Evolutionary conservation across 2,113 vertebrate species (phyloP).

Genomic region (Lynx canadensis): DNA sequence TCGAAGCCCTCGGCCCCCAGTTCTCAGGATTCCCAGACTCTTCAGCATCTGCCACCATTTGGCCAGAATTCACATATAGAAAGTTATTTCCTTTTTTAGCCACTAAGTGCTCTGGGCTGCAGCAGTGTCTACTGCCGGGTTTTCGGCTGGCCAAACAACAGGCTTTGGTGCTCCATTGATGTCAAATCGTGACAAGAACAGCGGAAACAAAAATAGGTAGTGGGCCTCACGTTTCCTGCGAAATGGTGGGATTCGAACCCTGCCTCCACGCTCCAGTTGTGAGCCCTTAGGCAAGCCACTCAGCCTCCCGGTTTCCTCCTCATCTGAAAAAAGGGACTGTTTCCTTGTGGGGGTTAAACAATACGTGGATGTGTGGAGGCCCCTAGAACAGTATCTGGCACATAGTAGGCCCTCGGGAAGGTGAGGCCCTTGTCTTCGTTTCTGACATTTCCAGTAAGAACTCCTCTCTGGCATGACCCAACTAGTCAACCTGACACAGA

Average conservation of each 20-base stretch:
- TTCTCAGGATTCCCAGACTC: slow-evolving; percentile 62
- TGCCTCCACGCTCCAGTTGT: not conserved
- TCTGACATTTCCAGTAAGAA: not conserved
- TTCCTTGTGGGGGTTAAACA: not conserved
- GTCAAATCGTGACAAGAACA: slow-evolving; percentile 4
- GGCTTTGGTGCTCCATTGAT: not conserved
- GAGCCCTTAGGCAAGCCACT: not conserved
- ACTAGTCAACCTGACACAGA: not conserved
- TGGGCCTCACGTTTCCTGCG: not conserved
- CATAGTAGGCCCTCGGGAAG: not conserved
- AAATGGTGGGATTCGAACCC: not conserved
- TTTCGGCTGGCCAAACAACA: not conserved
- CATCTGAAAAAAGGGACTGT: not conserved
- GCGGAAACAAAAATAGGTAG: not conserved
- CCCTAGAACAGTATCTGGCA: not conserved
- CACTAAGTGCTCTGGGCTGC: slow-evolving; percentile 45
- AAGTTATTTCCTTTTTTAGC: slow-evolving; percentile 79
- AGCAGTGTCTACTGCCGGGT: not conserved
- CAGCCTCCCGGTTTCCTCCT: not conserved
- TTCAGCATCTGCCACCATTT: slow-evolving; percentile 57
- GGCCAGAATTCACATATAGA: slow-evolving; percentile 71
- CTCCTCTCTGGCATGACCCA: not conserved
- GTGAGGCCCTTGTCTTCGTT: not conserved
- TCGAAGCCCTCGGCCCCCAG: not conserved
- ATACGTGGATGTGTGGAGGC: not conserved